Evolutionary conservation across 1,140 invertebrate species (phyloP).

Genomic region (Bombus waltoni): DNA sequence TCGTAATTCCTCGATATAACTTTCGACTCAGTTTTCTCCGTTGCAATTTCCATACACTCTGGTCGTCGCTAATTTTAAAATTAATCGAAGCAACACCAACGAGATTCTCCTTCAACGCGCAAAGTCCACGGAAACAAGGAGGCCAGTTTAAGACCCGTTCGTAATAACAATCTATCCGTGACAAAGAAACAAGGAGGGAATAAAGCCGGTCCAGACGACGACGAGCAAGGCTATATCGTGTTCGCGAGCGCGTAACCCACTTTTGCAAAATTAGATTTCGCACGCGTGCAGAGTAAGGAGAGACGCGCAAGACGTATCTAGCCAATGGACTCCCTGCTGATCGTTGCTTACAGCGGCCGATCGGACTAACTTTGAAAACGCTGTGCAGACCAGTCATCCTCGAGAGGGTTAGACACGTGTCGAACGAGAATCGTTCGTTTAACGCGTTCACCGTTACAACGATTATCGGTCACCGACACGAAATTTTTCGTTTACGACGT

Average conservation of each 20-base stretch:
- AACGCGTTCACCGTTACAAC: neutral
- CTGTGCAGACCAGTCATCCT: slow-evolving; percentile 28
- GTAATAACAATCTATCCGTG: neutral
- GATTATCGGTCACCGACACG: neutral
- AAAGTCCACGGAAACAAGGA: neutral
- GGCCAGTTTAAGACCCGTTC: neutral
- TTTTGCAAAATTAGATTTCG: slow-evolving; percentile 65
- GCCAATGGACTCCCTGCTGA: slow-evolving; percentile 36
- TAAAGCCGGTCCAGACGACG: slow-evolving; percentile 20
- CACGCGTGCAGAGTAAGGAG: slow-evolving; percentile 3
- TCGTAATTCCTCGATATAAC: neutral
- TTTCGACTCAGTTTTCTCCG: neutral
- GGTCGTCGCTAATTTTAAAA: too few relatives aligned
- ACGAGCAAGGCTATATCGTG: slow-evolving; percentile 12
- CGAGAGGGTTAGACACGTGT: slow-evolving; percentile 35
- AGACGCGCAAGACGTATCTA: slow-evolving; percentile 24
- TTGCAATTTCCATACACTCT: too few relatives aligned
- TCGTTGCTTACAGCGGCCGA: slow-evolving; percentile 39
- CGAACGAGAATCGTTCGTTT: slow-evolving; percentile 17
- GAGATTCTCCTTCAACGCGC: neutral
- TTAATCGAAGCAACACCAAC: neutral
- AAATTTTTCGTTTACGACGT: neutral
- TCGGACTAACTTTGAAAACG: slow-evolving; percentile 38
- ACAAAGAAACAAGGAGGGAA: slow-evolving; percentile 7
- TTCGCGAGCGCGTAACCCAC: slow-evolving; percentile 50